Percentiles rank a stretch among this genome's conserved stretches.
Conservation (phyloP, 2,888 invertebrate genomes). For the Leistus spinibarbis region DNA sequence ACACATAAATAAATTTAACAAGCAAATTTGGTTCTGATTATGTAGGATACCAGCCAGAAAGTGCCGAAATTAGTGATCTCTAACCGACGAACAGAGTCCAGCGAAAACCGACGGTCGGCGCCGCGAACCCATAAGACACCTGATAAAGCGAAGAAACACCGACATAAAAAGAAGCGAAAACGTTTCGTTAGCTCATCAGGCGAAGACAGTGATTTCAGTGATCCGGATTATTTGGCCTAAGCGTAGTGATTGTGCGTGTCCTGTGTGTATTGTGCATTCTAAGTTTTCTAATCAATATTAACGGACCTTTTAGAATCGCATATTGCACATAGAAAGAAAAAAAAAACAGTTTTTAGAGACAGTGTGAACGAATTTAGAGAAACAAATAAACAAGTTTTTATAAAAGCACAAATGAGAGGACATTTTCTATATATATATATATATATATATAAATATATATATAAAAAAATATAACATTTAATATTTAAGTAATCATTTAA, state of each 20-base stretch:
- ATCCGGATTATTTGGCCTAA: slow-evolving; percentile 60
- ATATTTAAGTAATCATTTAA: slow-evolving; percentile 36
- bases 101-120: slow-evolving; percentile 53
- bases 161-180: slow-evolving; percentile 63
- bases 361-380: slow-evolving; percentile 18
- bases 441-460: background rate
- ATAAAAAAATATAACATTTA: background rate
- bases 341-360: background rate
- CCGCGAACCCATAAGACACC: slow-evolving; percentile 54
- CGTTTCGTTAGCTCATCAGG: slow-evolving; percentile 62
- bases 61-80: slow-evolving; percentile 62
- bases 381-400: slow-evolving; percentile 35
- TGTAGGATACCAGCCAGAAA: slow-evolving; percentile 56
- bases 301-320: slow-evolving; percentile 9
- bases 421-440: slow-evolving; percentile 21
- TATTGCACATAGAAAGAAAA: slow-evolving; percentile 25
- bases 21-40: slow-evolving; percentile 10
- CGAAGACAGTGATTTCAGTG: slow-evolving; percentile 71
- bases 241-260: background rate
- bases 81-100: slow-evolving; percentile 54
- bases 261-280: slow-evolving; percentile 27
- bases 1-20: background rate
- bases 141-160: slow-evolving; percentile 58
- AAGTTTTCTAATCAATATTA: background rate
- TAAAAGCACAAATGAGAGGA: slow-evolving; percentile 37